Conservation (phyloP, 2,113 vertebrate genomes). For the Bufo gargarizans region DNA sequence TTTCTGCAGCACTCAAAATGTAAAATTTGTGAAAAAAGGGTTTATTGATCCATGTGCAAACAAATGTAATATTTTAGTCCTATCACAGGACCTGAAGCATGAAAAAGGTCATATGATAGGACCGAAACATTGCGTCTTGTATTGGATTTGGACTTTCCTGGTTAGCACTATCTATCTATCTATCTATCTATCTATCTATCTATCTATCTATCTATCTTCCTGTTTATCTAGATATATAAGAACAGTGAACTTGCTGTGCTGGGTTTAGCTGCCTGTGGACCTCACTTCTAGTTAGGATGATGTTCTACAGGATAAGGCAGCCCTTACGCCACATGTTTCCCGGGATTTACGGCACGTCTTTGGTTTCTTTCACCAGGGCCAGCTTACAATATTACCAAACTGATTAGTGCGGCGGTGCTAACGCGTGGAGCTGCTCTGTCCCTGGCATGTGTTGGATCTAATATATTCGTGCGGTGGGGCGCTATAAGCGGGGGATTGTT, state of each 20-base stretch:
- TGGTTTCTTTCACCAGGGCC: conserved; percentile 77
- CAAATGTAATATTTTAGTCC: no score
- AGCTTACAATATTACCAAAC: conserved; percentile 69
- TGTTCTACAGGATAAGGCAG: conserved; percentile 74
- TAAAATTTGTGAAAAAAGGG: no score
- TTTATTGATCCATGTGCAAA: no score
- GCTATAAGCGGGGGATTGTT: conserved; percentile 66
- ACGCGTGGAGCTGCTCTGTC: conserved; percentile 70
- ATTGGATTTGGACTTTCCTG: no score
- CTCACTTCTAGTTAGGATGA: conserved; percentile 82
- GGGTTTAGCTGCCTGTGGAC: conserved; percentile 80
- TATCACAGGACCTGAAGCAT: no score
- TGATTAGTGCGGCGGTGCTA: conserved; percentile 64
- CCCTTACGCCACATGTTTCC: conserved; percentile 71
- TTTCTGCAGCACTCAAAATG: no score
- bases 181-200: background rate
- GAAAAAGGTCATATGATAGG: no score
- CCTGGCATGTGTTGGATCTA: conserved; percentile 74
- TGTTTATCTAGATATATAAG: background rate
- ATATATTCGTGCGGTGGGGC: conserved; percentile 69
- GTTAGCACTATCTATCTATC: background rate
- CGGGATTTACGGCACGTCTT: conserved; percentile 81
- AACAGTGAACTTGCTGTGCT: conserved; percentile 71
- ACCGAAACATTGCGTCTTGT: no score
- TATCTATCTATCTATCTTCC: background rate